Percentiles rank a stretch among this genome's conserved stretches.
Evolutionary conservation across 1,140 invertebrate genomes (phyloP).

Genomic region (Andrena cerasifolii): DNA sequence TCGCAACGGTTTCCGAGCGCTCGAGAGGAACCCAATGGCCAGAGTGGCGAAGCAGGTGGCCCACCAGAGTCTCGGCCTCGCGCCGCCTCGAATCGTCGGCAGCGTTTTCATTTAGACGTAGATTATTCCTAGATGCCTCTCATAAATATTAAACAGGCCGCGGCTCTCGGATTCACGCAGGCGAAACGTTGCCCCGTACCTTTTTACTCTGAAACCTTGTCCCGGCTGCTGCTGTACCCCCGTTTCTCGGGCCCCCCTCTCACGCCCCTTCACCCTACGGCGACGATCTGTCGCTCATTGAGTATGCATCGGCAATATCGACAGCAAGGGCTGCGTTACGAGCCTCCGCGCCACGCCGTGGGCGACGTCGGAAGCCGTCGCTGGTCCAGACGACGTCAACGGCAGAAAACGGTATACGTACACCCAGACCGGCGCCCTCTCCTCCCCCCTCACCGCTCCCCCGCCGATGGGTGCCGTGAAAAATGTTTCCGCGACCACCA

Average conservation of each 20-base stretch:
- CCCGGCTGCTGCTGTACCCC: conserved; percentile 51
- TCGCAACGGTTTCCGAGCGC: too few species aligned
- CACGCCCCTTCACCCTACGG: conserved; percentile 50
- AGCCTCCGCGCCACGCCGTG: conserved; percentile 61
- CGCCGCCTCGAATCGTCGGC: conserved; percentile 55
- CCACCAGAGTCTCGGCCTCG: too few species aligned
- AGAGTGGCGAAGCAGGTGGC: background rate
- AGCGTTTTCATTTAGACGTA: conserved; percentile 69
- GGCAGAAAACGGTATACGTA: conserved; percentile 30
- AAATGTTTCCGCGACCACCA: conserved; percentile 51
- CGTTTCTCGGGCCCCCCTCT: conserved; percentile 6
- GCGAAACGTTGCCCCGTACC: conserved; percentile 40
- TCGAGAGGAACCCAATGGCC: background rate
- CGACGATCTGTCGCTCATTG: conserved; percentile 71
- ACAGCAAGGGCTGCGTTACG: conserved; percentile 62
- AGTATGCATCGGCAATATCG: conserved; percentile 76
- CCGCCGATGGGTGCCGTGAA: conserved; percentile 16
- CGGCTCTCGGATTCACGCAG: conserved; percentile 60
- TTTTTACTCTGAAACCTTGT: conserved; percentile 66
- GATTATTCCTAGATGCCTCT: conserved; percentile 68
- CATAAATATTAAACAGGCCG: conserved; percentile 71
- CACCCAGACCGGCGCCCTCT: conserved; percentile 21
- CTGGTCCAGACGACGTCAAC: conserved; percentile 55
- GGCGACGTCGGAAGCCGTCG: conserved; percentile 66
- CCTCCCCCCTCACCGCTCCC: background rate